Evolutionary conservation across 2,888 invertebrate species (phyloP), one percentile per base, ranked within the genome.

Genomic region (Plagiodera versicolora): DNA sequence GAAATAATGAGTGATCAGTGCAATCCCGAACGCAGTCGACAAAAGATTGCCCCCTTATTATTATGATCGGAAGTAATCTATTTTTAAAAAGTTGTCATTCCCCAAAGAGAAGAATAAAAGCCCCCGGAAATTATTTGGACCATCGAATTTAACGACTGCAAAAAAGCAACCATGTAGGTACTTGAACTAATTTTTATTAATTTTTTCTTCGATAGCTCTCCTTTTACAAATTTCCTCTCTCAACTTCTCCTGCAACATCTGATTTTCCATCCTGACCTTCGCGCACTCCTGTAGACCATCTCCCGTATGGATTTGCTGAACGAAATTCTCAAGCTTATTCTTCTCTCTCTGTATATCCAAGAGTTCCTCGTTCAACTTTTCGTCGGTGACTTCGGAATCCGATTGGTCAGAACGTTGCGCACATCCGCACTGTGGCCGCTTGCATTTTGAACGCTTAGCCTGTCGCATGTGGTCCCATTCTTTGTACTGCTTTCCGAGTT

Each of bases 401-500:
- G 56, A 46, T 9, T 53, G 44, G 28, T 20, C 16, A 10, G 9
- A 16, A 9, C 20, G 1, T 5, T 17, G 18, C 11, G 9, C 39
- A 39, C 39, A 52, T 20, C 35, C 17, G 32, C 30, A 28, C 17
- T 32, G 16, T 4, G n/a, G 18, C 11, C 17, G 11, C 1, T 49
- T 47, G 30, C 35, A 18, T 0, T 32, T 24, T 1, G 45, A 4
- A 14, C 44, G 30, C n/a, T 46, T 48, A 8, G 16, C 24, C 16
- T 53, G 53, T 14, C 53, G 44, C 53, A 53, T 53, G 9, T 49
- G 24, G 19, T 75, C 74, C 73, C 72, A 72, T 49, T 74, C 72
- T 39, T 66, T 64, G 51, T 73, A 75, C 48, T 75, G 74, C 48
- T 69, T 74, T 17, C 71, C 67, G 2, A 80, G 59, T 69, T 78